Base-by-base conservation (phyloP, 2,797 vertebrate genomes). In the Siniperca scherzeri region DNA sequence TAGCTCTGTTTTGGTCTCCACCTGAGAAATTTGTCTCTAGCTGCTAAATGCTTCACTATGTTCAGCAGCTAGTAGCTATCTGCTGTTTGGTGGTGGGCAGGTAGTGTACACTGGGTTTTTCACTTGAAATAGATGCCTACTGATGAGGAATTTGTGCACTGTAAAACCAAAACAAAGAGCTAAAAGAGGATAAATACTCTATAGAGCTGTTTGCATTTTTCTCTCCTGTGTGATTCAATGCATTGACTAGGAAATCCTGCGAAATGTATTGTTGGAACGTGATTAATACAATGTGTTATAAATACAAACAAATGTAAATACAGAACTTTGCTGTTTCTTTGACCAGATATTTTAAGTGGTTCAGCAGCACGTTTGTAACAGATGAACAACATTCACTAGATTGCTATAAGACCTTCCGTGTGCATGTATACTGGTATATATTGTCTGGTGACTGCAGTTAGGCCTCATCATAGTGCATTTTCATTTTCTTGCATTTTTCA, bases 401-500 rank as follows among this genome's bases (percentile, higher is more conserved):
- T 27, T 56, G 57, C 16, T 5, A 50, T 21, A 40, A 30, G 5
- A n/a, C 6, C 21, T 55, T 38, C 65, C n/a, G 19, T 22, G 14
- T 62, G 33, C 48, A 61, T 62, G 62, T 60, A 7, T 36, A 33
- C 17, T 21, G 5, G n/a, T 19, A 48, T 55, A 2, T 27, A 21
- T 16, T 19, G 27, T 53, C 19, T 62, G 19, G 13, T 61, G 40
- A 5, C 25, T 71, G 53, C 59, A 52, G 40, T 56, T 11, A 40
- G 8, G 25, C 9, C 16, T 13, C 70, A 30, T 72, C 6, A 21
- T 4, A 6, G 12, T 25, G 46, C 66, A 40, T 25, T 19, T 70
- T 55, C 30, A 75, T 56, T 42, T 74, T 53, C 48, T 56, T 44
- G 12, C 50, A 36, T 69, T 46, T 71, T 62, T 80, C 19, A 67